Base-by-base conservation (phyloP, 2,888 invertebrate species). In the Sphaerolaimus hirsutus region DNA sequence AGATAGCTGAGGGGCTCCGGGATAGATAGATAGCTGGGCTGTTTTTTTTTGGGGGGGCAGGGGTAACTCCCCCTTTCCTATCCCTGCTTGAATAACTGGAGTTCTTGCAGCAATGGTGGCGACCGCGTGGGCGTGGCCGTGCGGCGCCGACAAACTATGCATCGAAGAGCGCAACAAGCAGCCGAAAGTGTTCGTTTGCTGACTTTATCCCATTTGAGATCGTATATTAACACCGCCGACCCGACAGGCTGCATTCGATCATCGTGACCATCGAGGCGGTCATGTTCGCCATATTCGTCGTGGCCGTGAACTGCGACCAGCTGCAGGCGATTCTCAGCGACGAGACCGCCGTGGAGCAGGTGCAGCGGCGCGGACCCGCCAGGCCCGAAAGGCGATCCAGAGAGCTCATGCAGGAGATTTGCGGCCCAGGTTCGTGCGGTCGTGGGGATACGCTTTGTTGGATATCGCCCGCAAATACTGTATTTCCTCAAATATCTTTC, bases 221-320 rank as follows among this genome's bases (percentile, higher is more conserved):
- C 10, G 19, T 22, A 14, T 35, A 19, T 19, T 48, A 45, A 53
- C 69, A 72, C n/a, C 32, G 32, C 32, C 17, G 5, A 17, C 7
- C 17, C 21, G 17, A 44, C 67, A 81, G 81, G 64, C 72, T 84
- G 56, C 83, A 84, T 64, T 77, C 78, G 54, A 76, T 83, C 43
- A 75, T 81, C 56, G 67, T 83, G 52, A 71, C 80, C 48, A 66
- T 84, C 64, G 82, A 82, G 64, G 76, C 79, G 48, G 73, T 78
- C 7, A 67, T 86, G 25, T 86, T 84, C 67, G 83, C 83, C 10
- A 73, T 86, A 61, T 84, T 84, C 65, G 82, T 82, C 19, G 71
- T 78, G 48, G 81, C 80, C 38, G 81, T 86, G 52, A 74, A 83
- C 66, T 76, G 79, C 54, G 82, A 82, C 69, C 71, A 71, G 64